Evolutionary conservation across 2,888 invertebrate genomes (phyloP), one percentile per base, ranked within the genome.

Genomic region (Papilio protenor): DNA sequence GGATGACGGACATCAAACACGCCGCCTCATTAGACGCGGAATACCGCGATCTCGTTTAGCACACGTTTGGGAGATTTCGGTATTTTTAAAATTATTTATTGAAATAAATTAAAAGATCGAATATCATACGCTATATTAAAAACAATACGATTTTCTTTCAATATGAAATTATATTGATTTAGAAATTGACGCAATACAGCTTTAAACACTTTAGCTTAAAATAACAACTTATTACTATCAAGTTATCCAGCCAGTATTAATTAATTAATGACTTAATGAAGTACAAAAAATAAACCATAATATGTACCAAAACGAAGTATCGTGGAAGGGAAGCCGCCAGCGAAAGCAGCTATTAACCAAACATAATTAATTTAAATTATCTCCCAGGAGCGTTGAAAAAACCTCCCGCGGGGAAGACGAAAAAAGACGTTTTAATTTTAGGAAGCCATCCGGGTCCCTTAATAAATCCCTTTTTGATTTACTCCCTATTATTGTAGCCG

Each of bases 291-390:
- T 4, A 33, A 73, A 59, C 57, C 12, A 57, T 5, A 14, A 73
- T 14, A 40, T 61, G 21, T 33, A 64, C 52, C 66, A 23, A 57
- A 73, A 69, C 27, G 75, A 69, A 77, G 82, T 84, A 64, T 66
- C 80, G 76, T 76, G 76, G 75, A 77, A 18, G 64, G 64, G 64
- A 64, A 73, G 61, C 69, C 55, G 61, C 66, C 81, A 81, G 82
- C 83, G 81, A 78, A 79, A 76, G 79, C 84, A 84, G 81, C 89
- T 89, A 91, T 92, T 92, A 92, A 90, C 88, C 87, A 90, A 92
- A 92, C 90, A 90, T 90, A 92, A 92, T 93, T 92, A 92, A 93
- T 93, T 92, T 90, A 90, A 91, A 89, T 90, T 88, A 91, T 86
- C 81, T 77, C 77, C 76, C 81, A 75, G 74, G 78, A 76, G 77